phyloP scores from a whole-genome alignment of 2,888 invertebrate genomes.

The Phaedon cochleariae region DNA sequence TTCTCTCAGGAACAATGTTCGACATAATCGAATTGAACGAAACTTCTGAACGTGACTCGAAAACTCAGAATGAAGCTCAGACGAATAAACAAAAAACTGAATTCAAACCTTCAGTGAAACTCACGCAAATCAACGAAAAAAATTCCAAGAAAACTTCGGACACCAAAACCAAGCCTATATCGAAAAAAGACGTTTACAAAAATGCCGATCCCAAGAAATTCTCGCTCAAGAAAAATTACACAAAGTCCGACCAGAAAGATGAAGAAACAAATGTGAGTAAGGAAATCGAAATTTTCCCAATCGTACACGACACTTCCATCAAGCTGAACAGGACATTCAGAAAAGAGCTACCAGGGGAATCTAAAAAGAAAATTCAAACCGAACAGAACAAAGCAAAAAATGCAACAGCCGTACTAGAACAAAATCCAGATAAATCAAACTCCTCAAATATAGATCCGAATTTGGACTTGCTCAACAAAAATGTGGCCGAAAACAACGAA shows the following conservation, averaged over 20 bases:
- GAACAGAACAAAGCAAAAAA: background rate
- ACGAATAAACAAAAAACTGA: constrained; percentile 23
- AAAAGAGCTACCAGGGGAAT: constrained; percentile 54
- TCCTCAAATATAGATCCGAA: constrained; percentile 54
- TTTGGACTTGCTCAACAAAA: constrained; percentile 64
- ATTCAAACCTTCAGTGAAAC: constrained; percentile 29
- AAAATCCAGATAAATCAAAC: constrained; percentile 6
- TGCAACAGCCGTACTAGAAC: background rate
- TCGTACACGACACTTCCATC: constrained; percentile 49
- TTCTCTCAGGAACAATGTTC: constrained; percentile 56
- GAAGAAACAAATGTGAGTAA: constrained; percentile 51
- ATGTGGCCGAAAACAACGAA: constrained; percentile 45
- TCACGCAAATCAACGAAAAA: constrained; percentile 22
- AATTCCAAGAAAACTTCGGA: constrained; percentile 18
- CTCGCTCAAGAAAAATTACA: constrained; percentile 10
- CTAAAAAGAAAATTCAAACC: background rate
- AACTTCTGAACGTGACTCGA: constrained; percentile 49
- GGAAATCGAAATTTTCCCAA: constrained; percentile 57
- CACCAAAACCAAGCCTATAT: constrained; percentile 46
- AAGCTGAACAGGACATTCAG: constrained; percentile 59
- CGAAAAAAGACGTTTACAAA: constrained; percentile 44
- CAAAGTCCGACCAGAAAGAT: constrained; percentile 7
- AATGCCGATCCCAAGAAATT: constrained; percentile 43
- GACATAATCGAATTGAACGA: constrained; percentile 61
- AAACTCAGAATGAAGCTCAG: constrained; percentile 28